Base-by-base conservation (phyloP, 2,113 vertebrate genomes). In the Dipodomys merriami region DNA sequence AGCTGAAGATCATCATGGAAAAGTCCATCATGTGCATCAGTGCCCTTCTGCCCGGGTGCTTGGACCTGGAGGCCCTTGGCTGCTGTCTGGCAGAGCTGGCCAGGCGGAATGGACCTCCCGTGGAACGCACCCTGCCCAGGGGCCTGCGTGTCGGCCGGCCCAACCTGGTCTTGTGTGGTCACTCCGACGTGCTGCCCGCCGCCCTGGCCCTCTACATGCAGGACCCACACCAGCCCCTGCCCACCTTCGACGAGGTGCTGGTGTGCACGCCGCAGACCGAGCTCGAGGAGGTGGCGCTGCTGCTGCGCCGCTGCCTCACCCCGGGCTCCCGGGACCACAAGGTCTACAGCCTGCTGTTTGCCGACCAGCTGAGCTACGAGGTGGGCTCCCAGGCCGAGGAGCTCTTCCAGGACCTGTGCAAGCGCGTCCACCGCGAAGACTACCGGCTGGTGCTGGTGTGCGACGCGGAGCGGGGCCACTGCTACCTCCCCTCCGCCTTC, bases 131-230 rank as follows among this genome's bases (percentile, higher is more conserved):
- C 25, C 97, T 99, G 1, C 99, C 99, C 0, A 91, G 69, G 4
- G 98, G 99, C 30, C 96, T 99, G 60, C 29, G 0, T 0, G 72
- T 23, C 9, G 99, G 99, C 57, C 98, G 94, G 94, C 99, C 99
- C 94, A 99, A 99, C 96, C 98, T 99, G 76, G 97, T 99, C 77
- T 60, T 98, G 6, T 99, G 99, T 33, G 98, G 98, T 69, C 97
- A 94, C 16, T 95, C 98, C 0, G 99, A 99, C 77, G 97, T 99
- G 96, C 97, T 99, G 91, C 97, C 93, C 1, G 98, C 98, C 12
- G 98, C 99, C 29, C 98, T 99, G 96, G 98, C 99, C 30, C n/a
- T 99, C 92, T 99, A 99, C 97, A 99, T 99, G 99, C 98, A 97
- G 88, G 98, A 97, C 79, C 96, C 97, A 1, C 0, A 30, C 0